Base-by-base conservation (phyloP, 2,113 vertebrate species). In the Dromaius novaehollandiae region DNA sequence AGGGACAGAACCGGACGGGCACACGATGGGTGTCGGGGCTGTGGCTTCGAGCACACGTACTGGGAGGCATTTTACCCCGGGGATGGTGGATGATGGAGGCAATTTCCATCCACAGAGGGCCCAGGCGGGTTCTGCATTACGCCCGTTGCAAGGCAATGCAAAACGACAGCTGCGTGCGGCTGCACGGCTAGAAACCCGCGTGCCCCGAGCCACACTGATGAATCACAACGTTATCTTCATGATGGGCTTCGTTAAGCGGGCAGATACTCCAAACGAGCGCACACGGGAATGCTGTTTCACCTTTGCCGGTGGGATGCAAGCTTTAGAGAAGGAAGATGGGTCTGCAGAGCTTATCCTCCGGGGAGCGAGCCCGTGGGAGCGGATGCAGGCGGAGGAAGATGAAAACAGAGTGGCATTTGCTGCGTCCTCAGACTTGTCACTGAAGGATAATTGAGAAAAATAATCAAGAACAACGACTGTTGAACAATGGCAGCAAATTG, bases 401-500 rank as follows among this genome's bases (percentile, higher is more conserved):
- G 88, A n/a, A 86, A 55, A 0, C 53, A 13, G 7, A 28, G 40
- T 4, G 79, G 55, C 16, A 1, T 73, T 38, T 81, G 18, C 44
- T 80, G 46, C 42, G n/a, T 83, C 79, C 77, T 86, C 89, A 84
- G 73, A 50, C 88, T 81, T 74, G 85, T 21, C 55, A 68, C 87
- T 91, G 93, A 78, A 88, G 51, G 44, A 85, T 65, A 89, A 89
- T 38, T 22, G 78, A 13, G 63, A 79, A 77, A 91, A 78, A 90
- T 48, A 63, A 91, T 80, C 91, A 75, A 46, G 92, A 94, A 92
- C 95, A 88, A 96, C 7, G 50, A n/a, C 71, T 19, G 46, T 69
- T 85, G 7, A 1, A 97, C 93, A 97, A 95, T 94, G 89, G 95
- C 2, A 7, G 82, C 73, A 96, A 86, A 96, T 97, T 83, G 89